Conservation (phyloP, 2,113 vertebrate genomes). For the Neoarius graeffei region DNA sequence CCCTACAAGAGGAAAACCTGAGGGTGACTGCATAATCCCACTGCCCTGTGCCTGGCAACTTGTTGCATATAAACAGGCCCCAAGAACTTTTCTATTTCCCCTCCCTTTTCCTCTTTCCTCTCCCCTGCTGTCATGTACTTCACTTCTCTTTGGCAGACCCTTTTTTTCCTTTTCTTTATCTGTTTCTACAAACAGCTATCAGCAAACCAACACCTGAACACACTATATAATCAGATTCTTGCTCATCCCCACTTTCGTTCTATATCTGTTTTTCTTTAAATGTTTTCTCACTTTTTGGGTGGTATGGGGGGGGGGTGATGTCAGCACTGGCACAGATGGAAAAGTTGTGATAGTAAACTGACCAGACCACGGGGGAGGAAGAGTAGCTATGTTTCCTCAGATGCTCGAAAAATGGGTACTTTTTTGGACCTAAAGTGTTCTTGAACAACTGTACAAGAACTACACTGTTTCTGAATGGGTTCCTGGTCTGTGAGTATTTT, state of each 20-base stretch:
- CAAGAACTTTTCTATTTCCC: conserved; percentile 23
- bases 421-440: neutral
- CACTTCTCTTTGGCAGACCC: conserved; percentile 12
- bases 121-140: conserved; percentile 10
- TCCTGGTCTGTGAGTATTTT: neutral
- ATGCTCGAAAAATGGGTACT: neutral
- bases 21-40: conserved; percentile 34
- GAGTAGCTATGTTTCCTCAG: neutral
- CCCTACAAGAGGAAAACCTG: conserved; percentile 33
- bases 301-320: conserved; percentile 26
- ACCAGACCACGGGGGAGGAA: neutral
- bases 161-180: conserved; percentile 23
- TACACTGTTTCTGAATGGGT: neutral
- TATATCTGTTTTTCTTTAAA: neutral
- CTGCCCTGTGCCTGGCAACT: conserved; percentile 26
- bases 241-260: neutral
- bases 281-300: conserved; percentile 8
- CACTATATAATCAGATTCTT: neutral
- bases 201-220: neutral
- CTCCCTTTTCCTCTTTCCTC: conserved; percentile 16
- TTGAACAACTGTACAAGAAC: neutral
- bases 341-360: conserved; percentile 11
- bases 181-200: conserved; percentile 1
- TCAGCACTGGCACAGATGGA: conserved; percentile 27
- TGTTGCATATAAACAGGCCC: conserved; percentile 22